Evolutionary conservation across 2,888 invertebrate species (phyloP).

Genomic region (Drosophila siamana): DNA sequence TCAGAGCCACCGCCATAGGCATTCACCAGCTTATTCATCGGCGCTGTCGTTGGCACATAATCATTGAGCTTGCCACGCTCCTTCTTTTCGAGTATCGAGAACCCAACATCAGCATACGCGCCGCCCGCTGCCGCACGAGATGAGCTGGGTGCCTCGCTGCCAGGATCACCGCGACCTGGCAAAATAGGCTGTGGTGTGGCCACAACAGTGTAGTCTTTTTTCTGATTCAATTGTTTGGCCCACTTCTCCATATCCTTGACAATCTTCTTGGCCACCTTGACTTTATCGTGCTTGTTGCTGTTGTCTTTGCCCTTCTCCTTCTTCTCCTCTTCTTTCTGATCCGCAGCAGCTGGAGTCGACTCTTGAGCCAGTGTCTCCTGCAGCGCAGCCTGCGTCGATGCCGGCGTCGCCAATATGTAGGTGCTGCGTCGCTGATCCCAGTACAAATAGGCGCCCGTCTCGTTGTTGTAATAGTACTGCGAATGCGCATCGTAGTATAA

Average conservation of each 20-base stretch:
- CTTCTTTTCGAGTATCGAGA: conserved; percentile 94
- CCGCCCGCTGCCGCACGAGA: conserved; percentile 55
- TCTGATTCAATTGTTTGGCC: conserved; percentile 98
- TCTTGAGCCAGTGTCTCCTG: conserved; percentile 72
- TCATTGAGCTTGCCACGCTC: conserved; percentile 83
- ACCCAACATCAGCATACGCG: conserved; percentile 96
- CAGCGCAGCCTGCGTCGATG: conserved; percentile 82
- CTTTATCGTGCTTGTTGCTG: conserved; percentile 92
- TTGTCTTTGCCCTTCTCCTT: conserved; percentile 87
- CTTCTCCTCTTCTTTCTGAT: conserved; percentile 68
- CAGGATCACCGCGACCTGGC: conserved; percentile 61
- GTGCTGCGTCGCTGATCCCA: conserved; percentile 93
- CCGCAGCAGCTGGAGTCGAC: conserved; percentile 6
- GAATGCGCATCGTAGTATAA: conserved; percentile 98
- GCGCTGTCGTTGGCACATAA: conserved; percentile 72
- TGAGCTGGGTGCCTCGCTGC: conserved; percentile 61
- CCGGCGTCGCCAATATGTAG: conserved; percentile 85
- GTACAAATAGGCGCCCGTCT: conserved; percentile 95
- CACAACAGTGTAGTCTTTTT: conserved; percentile 89
- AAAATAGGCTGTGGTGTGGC: conserved; percentile 83
- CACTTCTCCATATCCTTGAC: conserved; percentile 95
- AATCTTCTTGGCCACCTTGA: conserved; percentile 98
- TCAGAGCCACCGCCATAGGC: conserved; percentile 91
- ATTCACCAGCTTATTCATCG: conserved; percentile 88
- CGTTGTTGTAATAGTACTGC: conserved; percentile 98